Evolutionary conservation across 2,113 vertebrate species (phyloP).

Genomic region (Chamaetylas fuelleborni): DNA sequence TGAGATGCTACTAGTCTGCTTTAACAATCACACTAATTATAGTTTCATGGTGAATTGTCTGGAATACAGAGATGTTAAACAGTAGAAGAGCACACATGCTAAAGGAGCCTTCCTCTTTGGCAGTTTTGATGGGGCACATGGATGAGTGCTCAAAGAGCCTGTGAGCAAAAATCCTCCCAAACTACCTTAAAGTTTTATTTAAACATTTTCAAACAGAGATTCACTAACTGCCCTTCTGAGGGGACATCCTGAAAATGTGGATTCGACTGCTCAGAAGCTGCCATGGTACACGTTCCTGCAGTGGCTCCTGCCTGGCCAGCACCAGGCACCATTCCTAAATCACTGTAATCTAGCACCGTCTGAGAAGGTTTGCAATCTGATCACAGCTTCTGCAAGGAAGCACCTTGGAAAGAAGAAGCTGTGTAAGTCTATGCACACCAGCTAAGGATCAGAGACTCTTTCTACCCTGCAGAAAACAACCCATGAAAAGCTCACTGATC

Average conservation of each 20-base stretch:
- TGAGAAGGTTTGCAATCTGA: not conserved
- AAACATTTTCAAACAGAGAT: not conserved
- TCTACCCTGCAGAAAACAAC: not conserved
- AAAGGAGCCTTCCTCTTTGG: not conserved
- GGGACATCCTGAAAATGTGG: not conserved
- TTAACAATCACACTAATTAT: not conserved
- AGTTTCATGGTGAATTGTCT: not conserved
- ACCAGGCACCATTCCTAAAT: not conserved
- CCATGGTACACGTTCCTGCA: not conserved
- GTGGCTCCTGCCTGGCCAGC: not conserved
- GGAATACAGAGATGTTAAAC: not conserved
- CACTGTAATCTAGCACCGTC: fast-evolving
- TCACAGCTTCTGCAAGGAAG: not conserved
- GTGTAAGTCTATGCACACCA: not conserved
- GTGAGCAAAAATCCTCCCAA: not conserved
- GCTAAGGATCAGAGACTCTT: not conserved
- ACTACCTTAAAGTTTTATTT: not conserved
- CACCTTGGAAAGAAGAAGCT: not conserved
- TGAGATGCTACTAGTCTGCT: not conserved
- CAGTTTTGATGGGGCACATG: not conserved
- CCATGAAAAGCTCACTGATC: not conserved
- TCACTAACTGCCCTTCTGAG: not conserved
- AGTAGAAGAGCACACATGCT: not conserved
- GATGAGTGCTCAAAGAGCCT: not conserved
- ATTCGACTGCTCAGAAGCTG: not conserved